Conservation (phyloP, 2,797 vertebrate genomes). For the Gadopsis marmoratus region DNA sequence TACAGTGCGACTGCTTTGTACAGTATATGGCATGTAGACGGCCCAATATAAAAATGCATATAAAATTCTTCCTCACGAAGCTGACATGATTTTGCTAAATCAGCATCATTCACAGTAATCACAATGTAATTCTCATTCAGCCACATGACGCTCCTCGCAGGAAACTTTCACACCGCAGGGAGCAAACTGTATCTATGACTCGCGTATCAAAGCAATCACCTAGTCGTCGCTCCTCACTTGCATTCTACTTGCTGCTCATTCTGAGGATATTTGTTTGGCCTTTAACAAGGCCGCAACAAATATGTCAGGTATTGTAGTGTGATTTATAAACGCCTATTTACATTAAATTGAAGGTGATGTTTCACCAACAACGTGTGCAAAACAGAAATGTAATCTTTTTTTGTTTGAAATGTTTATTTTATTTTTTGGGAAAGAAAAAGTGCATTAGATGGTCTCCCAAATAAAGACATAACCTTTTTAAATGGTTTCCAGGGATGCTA, state of each 20-base stretch:
- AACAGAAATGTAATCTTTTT: constrained; percentile 32
- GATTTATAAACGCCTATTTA: constrained; percentile 22
- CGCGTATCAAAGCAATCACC: constrained; percentile 61
- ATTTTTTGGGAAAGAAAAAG: not conserved
- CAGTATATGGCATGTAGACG: not conserved
- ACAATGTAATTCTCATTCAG: constrained; percentile 49
- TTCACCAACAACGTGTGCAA: constrained; percentile 1
- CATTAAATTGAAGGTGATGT: constrained; percentile 13
- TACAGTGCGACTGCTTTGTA: not conserved
- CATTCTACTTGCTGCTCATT: constrained; percentile 22
- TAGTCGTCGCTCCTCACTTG: constrained; percentile 28
- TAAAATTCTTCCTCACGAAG: constrained; percentile 10
- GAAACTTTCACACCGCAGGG: constrained; percentile 44
- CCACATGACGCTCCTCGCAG: constrained; percentile 36
- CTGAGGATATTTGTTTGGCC: constrained; percentile 40
- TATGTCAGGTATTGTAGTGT: constrained; percentile 10
- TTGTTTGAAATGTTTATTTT: constrained; percentile 4
- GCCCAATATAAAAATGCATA: constrained; percentile 1
- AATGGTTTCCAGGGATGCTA: constrained; percentile 6
- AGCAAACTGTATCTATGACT: constrained; percentile 51
- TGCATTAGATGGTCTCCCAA: constrained; percentile 19
- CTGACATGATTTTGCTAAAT: constrained; percentile 27
- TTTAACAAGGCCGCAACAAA: constrained; percentile 43
- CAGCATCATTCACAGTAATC: constrained; percentile 40
- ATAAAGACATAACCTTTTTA: constrained; percentile 34